phyloP scores from a whole-genome alignment of 2,888 invertebrate genomes.

The Drosophila dives region DNA sequence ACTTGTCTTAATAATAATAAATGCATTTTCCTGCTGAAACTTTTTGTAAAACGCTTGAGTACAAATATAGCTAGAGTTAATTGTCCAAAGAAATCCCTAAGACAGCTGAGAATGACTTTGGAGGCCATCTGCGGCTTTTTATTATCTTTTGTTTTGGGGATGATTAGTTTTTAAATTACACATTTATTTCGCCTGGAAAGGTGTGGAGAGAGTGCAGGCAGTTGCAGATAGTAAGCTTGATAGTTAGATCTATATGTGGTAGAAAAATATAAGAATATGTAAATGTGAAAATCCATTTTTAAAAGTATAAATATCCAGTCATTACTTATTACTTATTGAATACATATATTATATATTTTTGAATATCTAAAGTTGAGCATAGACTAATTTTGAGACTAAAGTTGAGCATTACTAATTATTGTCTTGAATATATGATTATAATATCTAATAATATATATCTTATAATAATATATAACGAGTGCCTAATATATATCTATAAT shows the following conservation, averaged over 20 bases:
- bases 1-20: conserved; percentile 21
- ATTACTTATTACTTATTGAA: neutral
- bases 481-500: too few species aligned
- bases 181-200: neutral
- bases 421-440: too few species aligned
- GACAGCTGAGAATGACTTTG: conserved; percentile 9
- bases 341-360: neutral
- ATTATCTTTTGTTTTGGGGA: neutral
- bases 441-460: too few species aligned
- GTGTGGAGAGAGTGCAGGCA: neutral
- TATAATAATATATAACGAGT: too few species aligned
- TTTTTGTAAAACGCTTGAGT: conserved; percentile 26
- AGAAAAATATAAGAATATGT: neutral
- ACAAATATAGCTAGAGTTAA: conserved; percentile 17
- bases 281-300: neutral
- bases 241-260: neutral
- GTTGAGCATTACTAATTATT: too few species aligned
- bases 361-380: neutral
- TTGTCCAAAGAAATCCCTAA: conserved; percentile 10
- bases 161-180: conserved; percentile 11
- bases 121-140: conserved; percentile 3
- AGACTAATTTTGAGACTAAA: too few species aligned
- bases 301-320: neutral
- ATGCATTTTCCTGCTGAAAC: conserved; percentile 43
- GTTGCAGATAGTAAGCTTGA: neutral